Base-by-base conservation (phyloP, 2,113 vertebrate species). In the Budorcas taxicolor region DNA sequence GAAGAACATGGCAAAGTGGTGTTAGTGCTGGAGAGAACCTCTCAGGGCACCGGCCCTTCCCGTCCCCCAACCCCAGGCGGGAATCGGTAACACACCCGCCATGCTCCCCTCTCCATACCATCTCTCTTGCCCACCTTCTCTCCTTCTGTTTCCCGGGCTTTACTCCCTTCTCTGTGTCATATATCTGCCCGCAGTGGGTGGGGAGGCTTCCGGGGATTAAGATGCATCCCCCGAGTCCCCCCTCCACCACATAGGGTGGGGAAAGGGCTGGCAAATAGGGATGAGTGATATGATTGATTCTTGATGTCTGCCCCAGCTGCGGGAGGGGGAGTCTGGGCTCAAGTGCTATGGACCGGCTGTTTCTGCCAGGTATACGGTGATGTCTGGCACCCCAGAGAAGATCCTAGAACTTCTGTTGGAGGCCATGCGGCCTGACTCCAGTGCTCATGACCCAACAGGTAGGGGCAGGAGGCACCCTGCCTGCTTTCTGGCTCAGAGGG, bases 381-480 rank as follows among this genome's bases (percentile, higher is more conserved):
- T 99, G 99, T 99, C 99, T 1, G 99, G 99, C 96, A 99, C 99
- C 0, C 99, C 99, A 0, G 99, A 99, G 98, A 99, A 99, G 98
- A 99, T 99, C 97, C 98, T 99, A 17, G 99, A 99, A 83, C 99
- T 99, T 91, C 98, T 99, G 25, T 96, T 99, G 98, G 99, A 99
- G 97, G 99, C 99, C n/a, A 98, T 99, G 97, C 98, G 99, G 97
- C 97, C 99, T 57, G 99, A 99, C 25, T 99, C 99, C 21, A 99
- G 98, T 1, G 98, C 99, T 96, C 99, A 98, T 11, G 99, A 99
- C 80, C 98, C 99, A 0, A 98, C 98, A 98, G 99, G 99, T 99
- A 98, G 82, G 85, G 36, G 19, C 87, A 29, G 78, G 92, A 82
- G 58, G 67, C 31, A n/a, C n/a, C 60, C 85, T 84, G 50, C n/a